A percentile compares a stretch with the other conserved stretches of the same genome.
These are phyloP conservation scores for Catocala nupta DNA, from an alignment of 2,888 invertebrate species.

Conservation along the genomic window DNA sequence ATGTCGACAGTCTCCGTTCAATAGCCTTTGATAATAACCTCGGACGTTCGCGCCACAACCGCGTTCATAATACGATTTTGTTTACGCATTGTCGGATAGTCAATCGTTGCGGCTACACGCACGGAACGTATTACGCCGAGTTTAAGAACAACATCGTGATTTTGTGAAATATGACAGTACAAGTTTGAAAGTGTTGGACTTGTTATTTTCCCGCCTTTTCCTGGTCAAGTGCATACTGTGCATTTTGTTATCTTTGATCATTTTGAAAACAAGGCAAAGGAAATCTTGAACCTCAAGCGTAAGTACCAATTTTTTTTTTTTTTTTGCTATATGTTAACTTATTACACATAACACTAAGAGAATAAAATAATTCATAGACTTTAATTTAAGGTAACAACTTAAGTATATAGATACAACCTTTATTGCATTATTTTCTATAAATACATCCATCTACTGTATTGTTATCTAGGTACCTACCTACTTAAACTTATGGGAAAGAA, in stretches of 20 bases:
- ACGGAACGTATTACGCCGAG: constrained; percentile 26
- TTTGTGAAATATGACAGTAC: constrained; percentile 27
- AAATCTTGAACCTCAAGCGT: constrained; percentile 5
- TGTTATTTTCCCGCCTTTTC: constrained; percentile 33
- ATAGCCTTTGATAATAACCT: constrained; percentile 66
- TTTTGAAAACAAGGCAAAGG: constrained; percentile 9
- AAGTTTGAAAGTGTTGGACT: constrained; percentile 28
- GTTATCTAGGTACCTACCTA: too few species aligned
- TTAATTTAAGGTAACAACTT: too few species aligned
- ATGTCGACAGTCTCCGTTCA: constrained; percentile 54
- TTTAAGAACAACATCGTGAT: constrained; percentile 34
- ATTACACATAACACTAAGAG: too few species aligned
- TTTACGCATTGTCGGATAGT: constrained; percentile 69
- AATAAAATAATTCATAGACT: too few species aligned
- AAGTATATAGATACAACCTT: too few species aligned
- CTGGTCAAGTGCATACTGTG: constrained; percentile 10
- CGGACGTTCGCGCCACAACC: constrained; percentile 59
- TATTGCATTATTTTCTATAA: too few species aligned
- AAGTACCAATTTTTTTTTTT: constrained; percentile 6
- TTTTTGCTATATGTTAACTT: not conserved
- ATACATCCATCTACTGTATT: too few species aligned
- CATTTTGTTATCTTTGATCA: constrained; percentile 10
- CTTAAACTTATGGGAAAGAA: too few species aligned
- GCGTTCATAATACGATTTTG: constrained; percentile 62
- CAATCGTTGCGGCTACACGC: constrained; percentile 56